A percentile compares a stretch with the other conserved stretches of the same genome.
Conservation (phyloP, 2,888 invertebrate genomes). For the Zygogramma bicolorata region DNA sequence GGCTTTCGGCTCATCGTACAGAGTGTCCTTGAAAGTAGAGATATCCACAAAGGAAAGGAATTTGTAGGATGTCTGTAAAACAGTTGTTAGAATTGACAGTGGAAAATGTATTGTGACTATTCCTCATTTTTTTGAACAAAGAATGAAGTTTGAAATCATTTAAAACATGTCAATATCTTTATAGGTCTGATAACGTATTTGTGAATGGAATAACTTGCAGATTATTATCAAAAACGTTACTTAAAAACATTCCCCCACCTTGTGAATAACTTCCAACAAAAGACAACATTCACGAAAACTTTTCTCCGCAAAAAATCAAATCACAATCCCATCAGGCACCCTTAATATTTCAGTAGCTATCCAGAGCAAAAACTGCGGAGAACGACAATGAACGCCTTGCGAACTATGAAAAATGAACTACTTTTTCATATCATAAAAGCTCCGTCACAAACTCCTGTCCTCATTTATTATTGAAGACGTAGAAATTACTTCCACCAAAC, state of each 20-base stretch:
- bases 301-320: neutral
- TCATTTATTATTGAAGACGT: constrained; percentile 15
- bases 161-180: too few species aligned
- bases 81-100: too few species aligned
- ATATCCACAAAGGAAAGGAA: neutral
- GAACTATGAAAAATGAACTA: neutral
- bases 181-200: too few species aligned
- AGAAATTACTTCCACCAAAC: constrained; percentile 11
- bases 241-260: too few species aligned
- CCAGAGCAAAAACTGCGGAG: neutral
- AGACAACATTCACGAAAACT: too few species aligned
- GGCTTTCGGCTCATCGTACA: neutral
- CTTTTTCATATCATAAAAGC: constrained; percentile 9
- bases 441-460: constrained; percentile 5
- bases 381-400: neutral
- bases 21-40: neutral
- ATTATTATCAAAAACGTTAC: too few species aligned
- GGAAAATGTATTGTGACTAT: too few species aligned
- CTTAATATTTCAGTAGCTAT: neutral
- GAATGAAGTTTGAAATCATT: too few species aligned
- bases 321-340: neutral
- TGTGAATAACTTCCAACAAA: too few species aligned
- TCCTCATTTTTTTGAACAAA: too few species aligned
- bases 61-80: too few species aligned
- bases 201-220: too few species aligned